phyloP scores from a whole-genome alignment of 1,140 invertebrate genomes.

The Pseudobourletiella spinata region DNA sequence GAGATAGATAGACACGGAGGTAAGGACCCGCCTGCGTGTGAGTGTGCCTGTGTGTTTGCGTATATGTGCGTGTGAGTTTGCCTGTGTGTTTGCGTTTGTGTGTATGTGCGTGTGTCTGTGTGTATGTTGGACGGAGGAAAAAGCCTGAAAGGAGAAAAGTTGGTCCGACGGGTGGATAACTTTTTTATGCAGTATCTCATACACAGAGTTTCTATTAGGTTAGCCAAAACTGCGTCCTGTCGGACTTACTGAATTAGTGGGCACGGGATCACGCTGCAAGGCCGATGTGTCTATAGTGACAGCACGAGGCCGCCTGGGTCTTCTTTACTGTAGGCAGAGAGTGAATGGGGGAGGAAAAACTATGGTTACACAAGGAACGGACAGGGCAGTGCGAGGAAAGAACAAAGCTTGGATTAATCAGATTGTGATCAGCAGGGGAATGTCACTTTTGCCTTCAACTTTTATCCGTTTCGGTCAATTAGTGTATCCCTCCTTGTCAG shows the following conservation, averaged over 20 bases:
- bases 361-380: background rate
- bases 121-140: background rate
- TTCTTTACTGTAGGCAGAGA: too few species aligned
- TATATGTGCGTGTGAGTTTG: too few species aligned
- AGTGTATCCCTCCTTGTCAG: conserved; percentile 30
- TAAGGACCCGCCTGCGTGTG: too few species aligned
- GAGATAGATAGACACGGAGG: background rate
- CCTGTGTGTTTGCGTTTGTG: too few species aligned
- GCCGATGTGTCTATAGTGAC: too few species aligned
- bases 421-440: conserved; percentile 33
- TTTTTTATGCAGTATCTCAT: conserved; percentile 3
- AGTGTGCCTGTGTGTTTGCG: too few species aligned
- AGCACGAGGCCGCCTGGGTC: too few species aligned
- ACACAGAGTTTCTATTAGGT: background rate
- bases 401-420: conserved; percentile 24
- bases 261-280: too few species aligned
- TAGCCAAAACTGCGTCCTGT: too few species aligned
- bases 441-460: conserved; percentile 36
- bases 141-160: background rate
- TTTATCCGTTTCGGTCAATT: conserved; percentile 37
- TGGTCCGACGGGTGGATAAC: conserved; percentile 8
- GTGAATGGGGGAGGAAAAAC: too few species aligned
- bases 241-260: too few species aligned
- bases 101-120: too few species aligned
- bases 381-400: background rate